Evolutionary conservation across 2,113 vertebrate species (phyloP), one percentile per base, ranked within the genome.

Genomic region (Clarias gariepinus): DNA sequence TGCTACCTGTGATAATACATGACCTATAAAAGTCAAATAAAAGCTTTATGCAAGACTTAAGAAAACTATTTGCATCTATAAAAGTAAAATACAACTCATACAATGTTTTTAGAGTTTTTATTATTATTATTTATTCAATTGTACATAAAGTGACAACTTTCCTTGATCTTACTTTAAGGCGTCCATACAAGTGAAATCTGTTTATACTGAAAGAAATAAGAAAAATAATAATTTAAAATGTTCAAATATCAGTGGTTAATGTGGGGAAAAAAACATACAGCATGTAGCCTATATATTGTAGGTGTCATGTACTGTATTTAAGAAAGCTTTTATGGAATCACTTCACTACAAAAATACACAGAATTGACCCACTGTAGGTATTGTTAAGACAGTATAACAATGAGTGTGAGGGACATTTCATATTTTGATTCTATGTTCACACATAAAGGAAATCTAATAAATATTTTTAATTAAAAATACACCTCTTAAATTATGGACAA

Each of bases 111-210:
- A 93, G 86, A 93, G 93, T 93, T 91, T 87, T 82, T 92, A 47
- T 47, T 47, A 47, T 47, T 36, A 36, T 36, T 47, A 47, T 89
- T 81, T 91, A 92, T 92, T 93, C 87, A 88, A 66, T 36, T 66
- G 63, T 91, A 90, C 88, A 90, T 89, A 93, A 87, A 89, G 83
- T 87, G 89, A 91, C 90, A 93, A 92, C 91, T 92, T 93, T 93
- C 88, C 77, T 90, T 89, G 68, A 92, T 91, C 90, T 90, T 83
- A 84, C 89, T 89, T 91, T 92, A 93, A 93, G 91, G 90, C 91
- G 89, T 88, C 88, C 78, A 90, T 90, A 90, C 81, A 90, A 81
- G 82, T 90, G 89, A 93, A 92, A 21, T 36, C 91, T 92, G 87
- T 11, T 90, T 91, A 90, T 87, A 87, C 84, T 23, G 28, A 69